Evolutionary conservation across 2,888 invertebrate species (phyloP), one percentile per base, ranked within the genome.

Genomic region (Polymixis flavicincta): DNA sequence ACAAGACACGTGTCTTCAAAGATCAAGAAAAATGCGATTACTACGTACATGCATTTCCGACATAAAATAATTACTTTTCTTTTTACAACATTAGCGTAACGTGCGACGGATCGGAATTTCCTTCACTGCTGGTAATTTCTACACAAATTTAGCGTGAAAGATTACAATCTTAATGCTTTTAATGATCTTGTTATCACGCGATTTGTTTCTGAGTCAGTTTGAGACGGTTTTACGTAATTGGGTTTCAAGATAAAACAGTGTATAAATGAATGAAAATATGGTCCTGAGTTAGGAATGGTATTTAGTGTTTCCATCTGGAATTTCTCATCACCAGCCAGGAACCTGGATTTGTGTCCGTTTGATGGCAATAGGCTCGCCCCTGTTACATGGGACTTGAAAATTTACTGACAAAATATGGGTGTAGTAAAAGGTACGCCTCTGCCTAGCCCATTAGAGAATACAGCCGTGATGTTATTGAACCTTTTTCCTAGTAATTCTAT

Each of bases 61-160:
- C 25, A 71, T 25, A 8, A 52, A 32, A 45, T 25, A 45, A 7
- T 14, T 54, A 74, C 52, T 80, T 74, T 64, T 74, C 74, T 78
- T 65, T 74, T 80, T 54, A 54, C 7, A 42, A 7, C 6, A 74
- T 78, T 78, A 60, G 28, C 17, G 14, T 77, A 42, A 64, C 48
- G 54, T 45, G 78, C 42, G 64, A 68, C 9, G 50, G 37, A 67
- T 64, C 14, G 32, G 72, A 64, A 72, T 82, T 59, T 67, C 45
- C 42, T 55, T 70, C 50, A 76, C 64, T 64, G 66, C 66, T 66
- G 0, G 45, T 67, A 59, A 71, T 82, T 77, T 80, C 59, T 80
- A 48, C 55, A 7, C 78, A 68, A 54, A 82, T 64, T 54, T 45
- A 71, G 59, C 82, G 66, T 77, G 28, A 68, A 57, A 64, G 54